These are phyloP conservation scores for Synergus japonicus DNA, from an alignment of 2,888 invertebrate genomes.

Conservation along the genomic window DNA sequence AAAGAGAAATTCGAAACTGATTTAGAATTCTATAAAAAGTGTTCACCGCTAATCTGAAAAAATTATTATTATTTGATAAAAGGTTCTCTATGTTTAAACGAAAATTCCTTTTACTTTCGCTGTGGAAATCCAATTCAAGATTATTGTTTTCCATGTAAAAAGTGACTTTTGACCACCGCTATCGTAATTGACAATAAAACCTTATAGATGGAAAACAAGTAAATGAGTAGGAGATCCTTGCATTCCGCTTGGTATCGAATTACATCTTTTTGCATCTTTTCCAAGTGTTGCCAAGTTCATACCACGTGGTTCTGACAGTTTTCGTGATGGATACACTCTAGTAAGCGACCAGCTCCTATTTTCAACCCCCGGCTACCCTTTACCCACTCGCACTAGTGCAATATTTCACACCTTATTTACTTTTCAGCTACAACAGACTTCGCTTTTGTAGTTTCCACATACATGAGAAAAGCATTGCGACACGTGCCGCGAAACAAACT, in stretches of 20 bases:
- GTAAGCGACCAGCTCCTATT: conserved; percentile 47
- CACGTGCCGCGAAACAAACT: conserved; percentile 57
- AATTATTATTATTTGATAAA: too few relatives aligned
- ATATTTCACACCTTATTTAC: conserved; percentile 60
- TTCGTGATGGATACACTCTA: conserved; percentile 53
- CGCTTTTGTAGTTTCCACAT: conserved; percentile 51
- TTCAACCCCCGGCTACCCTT: conserved; percentile 47
- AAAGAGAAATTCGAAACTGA: background rate
- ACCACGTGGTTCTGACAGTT: conserved; percentile 50
- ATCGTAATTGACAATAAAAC: background rate
- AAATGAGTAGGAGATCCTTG: conserved; percentile 1
- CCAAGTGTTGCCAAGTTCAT: conserved; percentile 42
- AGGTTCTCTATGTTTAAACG: too few relatives aligned
- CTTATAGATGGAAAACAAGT: background rate
- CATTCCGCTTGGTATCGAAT: conserved; percentile 23
- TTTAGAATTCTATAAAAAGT: background rate
- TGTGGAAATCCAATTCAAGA: background rate
- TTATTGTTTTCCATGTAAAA: background rate
- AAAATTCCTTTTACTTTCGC: too few relatives aligned
- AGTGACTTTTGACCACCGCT: background rate
- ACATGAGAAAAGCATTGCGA: conserved; percentile 54
- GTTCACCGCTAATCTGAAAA: too few relatives aligned
- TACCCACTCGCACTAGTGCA: conserved; percentile 46
- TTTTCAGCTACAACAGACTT: conserved; percentile 56
- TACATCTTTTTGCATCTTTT: conserved; percentile 45